Base-by-base conservation (phyloP, 2,888 invertebrate species). In the Orthonevra nobilis region DNA sequence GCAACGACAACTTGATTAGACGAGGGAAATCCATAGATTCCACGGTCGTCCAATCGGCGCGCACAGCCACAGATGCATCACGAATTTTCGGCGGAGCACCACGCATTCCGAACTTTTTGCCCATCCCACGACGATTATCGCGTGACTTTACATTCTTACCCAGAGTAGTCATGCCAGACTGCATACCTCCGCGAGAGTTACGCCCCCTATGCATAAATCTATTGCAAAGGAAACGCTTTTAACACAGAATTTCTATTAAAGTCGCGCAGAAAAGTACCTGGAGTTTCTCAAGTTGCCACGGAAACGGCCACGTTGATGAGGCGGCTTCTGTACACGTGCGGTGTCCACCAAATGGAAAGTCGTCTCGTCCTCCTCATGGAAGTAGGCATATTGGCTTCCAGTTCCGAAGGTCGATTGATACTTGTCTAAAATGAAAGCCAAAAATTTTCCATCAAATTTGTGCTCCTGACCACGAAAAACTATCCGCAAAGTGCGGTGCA, bases 1-100 rank as follows among this genome's bases (percentile, higher is more conserved):
- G 98, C 83, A 99, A 90, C 19, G 96, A 95, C 2, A 99, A 91
- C 87, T 99, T 99, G 34, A 95, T 93, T 74, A 99, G 91, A 2
- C 99, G 92, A 5, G 97, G 96, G 88, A 99, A 99, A 90, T 99
- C 99, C 95, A 99, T 98, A 87, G 99, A 99, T 86, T 97, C 96
- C 82, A 99, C 95, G 1, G 98, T 98, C 61, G 92, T 92, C 99
- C 99, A 99, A 81, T 97, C 97, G 5, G 98, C 96, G 38, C 96
- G 92, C 0, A 99, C 97, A 58, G 96, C 96, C 0, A 99, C 98
- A 0, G 98, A 99, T 1, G 99, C 97, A 90, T 98, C 98, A 34
- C 98, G 92, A 82, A 97, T 96, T 88, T 98, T 98, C 86, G 96
- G 94, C 3, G 96, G 96, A 14, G 95, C 92, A 70, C 92, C 91